Evolutionary conservation across 2,797 vertebrate species (phyloP), one percentile per base, ranked within the genome.

Genomic region (Myotis pilosus): DNA sequence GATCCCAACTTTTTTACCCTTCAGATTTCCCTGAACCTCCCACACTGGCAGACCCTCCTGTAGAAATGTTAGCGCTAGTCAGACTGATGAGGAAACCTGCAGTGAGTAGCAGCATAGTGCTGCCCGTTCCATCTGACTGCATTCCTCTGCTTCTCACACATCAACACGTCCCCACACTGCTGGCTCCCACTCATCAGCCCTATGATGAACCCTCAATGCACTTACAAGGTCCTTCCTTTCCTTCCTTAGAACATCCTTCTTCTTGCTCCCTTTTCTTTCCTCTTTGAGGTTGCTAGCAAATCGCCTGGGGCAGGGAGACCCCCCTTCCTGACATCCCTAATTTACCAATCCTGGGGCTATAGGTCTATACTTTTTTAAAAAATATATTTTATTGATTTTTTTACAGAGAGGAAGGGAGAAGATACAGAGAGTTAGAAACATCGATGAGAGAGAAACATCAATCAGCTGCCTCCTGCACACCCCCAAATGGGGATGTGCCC

Each of bases 231-330:
- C 22, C 33, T 49, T 81, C 60, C 19, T 68, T 47, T n/a, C 22
- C 33, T 49, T 81, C 60, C 19, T 68, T 47, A 66, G 38, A 47
- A 38, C 11, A 66, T 5, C 41, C 4, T 51, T 53, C 41, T 19
- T 47, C 33, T 53, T 17, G 17, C 25, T 55, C 22, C 19, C 6
- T 81, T 47, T 51, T 47, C 36, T 83, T 62, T 64, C 74, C 41
- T 60, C 60, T 88, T 62, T 72, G 49, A 30, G 1, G 6, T 47
- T 60, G 6, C 7, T 79, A 47, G 23, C 47, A 89, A 60, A 60
- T 71, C 3, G 23, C 4, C 53, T 60, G 15, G 5, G 1, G 19
- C 1, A 8, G 8, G 16, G 16, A 3, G 1, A 44, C 8, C 8
- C 4, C 22, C 80, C 33, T 36, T 69, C 25, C 38, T 57, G 25